phyloP scores from a whole-genome alignment of 2,113 vertebrate species.

The Sylvietta virens region DNA sequence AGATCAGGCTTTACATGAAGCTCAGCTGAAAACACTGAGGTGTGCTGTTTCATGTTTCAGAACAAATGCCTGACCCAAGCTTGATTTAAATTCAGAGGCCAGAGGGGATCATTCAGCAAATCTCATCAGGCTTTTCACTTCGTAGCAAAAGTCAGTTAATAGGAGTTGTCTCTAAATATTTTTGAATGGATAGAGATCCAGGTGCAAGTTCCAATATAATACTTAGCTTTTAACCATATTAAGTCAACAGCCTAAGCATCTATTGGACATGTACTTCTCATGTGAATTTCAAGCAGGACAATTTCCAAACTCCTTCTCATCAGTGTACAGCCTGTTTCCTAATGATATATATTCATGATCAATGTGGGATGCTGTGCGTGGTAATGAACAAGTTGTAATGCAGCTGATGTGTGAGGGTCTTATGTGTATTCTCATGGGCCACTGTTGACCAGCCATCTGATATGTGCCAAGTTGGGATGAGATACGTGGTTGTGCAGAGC shows the following conservation, averaged over 20 bases:
- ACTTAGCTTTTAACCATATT: not conserved
- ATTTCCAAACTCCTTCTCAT: slow-evolving; percentile 20
- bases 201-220: not conserved
- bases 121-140: not conserved
- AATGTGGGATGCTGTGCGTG: slow-evolving; percentile 49
- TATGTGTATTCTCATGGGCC: slow-evolving; percentile 40
- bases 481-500: not conserved
- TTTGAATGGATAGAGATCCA: not conserved
- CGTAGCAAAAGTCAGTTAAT: not conserved
- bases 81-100: not conserved
- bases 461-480: slow-evolving; percentile 30
- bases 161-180: not conserved
- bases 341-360: slow-evolving; percentile 58
- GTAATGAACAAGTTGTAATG: slow-evolving; percentile 59
- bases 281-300: slow-evolving; percentile 15
- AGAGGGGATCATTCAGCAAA: not conserved
- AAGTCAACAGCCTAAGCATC: not conserved
- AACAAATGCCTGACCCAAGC: not conserved
- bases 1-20: not conserved
- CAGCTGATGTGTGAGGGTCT: slow-evolving; percentile 47
- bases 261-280: not conserved
- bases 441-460: slow-evolving; percentile 33
- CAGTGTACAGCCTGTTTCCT: slow-evolving; percentile 10
- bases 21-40: not conserved
- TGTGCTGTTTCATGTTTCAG: not conserved